Percentiles rank a stretch among this genome's conserved stretches.
Evolutionary conservation across 2,888 invertebrate species (phyloP).

Genomic region (Nemoura dubitans): DNA sequence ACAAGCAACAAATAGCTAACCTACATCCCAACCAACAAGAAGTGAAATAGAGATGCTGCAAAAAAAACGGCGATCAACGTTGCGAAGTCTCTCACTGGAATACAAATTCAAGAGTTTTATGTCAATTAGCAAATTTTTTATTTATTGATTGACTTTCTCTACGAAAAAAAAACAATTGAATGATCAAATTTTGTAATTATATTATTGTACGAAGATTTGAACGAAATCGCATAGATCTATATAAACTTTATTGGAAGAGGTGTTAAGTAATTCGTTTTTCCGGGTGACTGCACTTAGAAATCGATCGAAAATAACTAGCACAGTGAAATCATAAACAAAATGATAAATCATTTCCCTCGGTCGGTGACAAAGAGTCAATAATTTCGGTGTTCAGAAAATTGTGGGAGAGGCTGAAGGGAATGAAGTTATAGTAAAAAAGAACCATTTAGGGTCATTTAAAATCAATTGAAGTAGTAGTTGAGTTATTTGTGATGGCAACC

Average conservation of each 20-base stretch:
- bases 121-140: neutral
- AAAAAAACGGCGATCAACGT: no score
- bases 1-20: no score
- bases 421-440: no score
- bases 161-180: neutral
- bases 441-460: no score
- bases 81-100: no score
- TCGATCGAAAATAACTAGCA: neutral
- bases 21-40: no score
- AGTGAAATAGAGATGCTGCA: no score
- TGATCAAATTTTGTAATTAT: neutral
- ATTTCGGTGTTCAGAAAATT: no score
- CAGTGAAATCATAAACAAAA: constrained; percentile 31
- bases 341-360: constrained; percentile 18
- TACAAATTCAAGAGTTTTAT: neutral
- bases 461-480: no score
- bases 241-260: neutral
- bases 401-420: no score
- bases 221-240: neutral
- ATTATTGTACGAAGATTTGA: constrained; percentile 21
- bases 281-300: constrained; percentile 21
- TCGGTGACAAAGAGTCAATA: neutral
- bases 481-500: no score
- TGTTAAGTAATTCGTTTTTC: constrained; percentile 21
- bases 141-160: neutral